phyloP scores from a whole-genome alignment of 2,888 invertebrate species.

The Mylabris sibirica region DNA sequence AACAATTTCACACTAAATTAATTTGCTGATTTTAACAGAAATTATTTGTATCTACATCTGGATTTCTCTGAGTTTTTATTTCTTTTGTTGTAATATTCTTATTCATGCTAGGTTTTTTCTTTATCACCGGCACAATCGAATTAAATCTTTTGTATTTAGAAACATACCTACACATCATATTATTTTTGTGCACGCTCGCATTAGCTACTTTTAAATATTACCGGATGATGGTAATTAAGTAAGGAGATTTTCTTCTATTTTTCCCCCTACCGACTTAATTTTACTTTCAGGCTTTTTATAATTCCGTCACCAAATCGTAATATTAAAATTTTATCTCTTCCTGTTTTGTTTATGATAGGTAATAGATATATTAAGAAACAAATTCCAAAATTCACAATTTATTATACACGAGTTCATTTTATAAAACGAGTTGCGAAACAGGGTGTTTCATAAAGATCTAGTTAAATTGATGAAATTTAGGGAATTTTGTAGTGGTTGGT shows the following conservation, averaged over 20 bases:
- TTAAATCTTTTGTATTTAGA: background rate
- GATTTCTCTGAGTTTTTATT: background rate
- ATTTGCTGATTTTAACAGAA: background rate
- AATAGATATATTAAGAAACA: no score
- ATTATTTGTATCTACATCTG: background rate
- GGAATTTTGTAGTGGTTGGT: no score
- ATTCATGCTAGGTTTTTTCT: background rate
- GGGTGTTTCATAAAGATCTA: no score
- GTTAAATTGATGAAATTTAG: no score
- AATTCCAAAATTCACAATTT: no score
- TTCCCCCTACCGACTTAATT: conserved; percentile 4
- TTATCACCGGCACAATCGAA: background rate
- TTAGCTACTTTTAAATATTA: conserved; percentile 22
- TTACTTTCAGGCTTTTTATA: conserved; percentile 33
- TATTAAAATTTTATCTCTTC: conserved; percentile 41
- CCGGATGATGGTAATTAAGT: conserved; percentile 35
- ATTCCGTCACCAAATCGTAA: conserved; percentile 42
- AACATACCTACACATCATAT: background rate
- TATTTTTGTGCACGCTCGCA: background rate
- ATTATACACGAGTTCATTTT: no score
- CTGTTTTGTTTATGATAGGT: conserved; percentile 27
- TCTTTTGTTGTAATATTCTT: background rate
- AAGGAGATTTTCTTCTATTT: conserved; percentile 24
- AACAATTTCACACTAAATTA: conserved; percentile 11
- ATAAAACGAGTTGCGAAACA: no score